Percentiles rank a stretch among this genome's conserved stretches.
Conservation (phyloP, 2,888 invertebrate genomes). For the Aporophyla nigra region DNA sequence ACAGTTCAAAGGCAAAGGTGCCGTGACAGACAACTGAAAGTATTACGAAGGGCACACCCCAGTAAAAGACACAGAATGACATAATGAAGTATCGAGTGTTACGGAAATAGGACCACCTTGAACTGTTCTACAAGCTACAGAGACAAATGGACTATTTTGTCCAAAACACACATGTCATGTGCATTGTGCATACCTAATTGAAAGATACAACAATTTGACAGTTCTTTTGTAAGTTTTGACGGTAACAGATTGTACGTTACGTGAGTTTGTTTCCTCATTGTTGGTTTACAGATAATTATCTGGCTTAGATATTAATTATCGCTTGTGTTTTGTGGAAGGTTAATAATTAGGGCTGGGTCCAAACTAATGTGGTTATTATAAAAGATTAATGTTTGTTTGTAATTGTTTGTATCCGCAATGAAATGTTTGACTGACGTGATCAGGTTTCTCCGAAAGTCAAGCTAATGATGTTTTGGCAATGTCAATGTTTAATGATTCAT, state of each 20-base stretch:
- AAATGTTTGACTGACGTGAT: conserved; percentile 27
- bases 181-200: conserved; percentile 61
- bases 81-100: conserved; percentile 73
- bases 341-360: conserved; percentile 40
- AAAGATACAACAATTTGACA: conserved; percentile 69
- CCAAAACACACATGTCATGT: conserved; percentile 44
- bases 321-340: conserved; percentile 39
- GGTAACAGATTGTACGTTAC: conserved; percentile 67
- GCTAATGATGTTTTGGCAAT: conserved; percentile 21
- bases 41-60: conserved; percentile 76
- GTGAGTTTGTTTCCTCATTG: conserved; percentile 70
- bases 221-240: conserved; percentile 70
- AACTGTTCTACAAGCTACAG: conserved; percentile 69
- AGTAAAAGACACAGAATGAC: conserved; percentile 64
- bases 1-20: conserved; percentile 63
- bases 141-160: conserved; percentile 77
- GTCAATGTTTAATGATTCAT: conserved; percentile 51
- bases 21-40: conserved; percentile 75
- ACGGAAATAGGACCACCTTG: conserved; percentile 79
- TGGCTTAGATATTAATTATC: conserved; percentile 53
- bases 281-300: conserved; percentile 50
- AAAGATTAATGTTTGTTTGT: conserved; percentile 47
- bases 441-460: conserved; percentile 24
- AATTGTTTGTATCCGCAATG: not conserved
- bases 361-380: conserved; percentile 26